Evolutionary conservation across 2,797 vertebrate genomes (phyloP).

Genomic region (Mus spretus): DNA sequence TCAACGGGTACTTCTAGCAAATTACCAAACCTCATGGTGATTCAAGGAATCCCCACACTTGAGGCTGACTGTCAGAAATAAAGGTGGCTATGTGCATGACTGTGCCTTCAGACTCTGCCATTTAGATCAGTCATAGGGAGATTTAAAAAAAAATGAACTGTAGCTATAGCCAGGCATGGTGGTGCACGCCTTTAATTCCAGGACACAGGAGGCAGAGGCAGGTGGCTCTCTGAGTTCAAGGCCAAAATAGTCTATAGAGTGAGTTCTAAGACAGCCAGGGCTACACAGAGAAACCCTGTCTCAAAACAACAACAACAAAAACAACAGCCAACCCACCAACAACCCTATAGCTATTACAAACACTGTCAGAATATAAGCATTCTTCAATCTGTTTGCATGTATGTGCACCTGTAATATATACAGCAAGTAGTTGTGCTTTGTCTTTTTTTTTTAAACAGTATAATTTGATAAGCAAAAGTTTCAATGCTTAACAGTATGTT

Average conservation of each 20-base stretch:
- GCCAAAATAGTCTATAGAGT: not conserved
- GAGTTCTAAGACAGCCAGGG: not conserved
- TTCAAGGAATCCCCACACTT: not conserved
- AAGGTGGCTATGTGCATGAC: not conserved
- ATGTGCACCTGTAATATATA: no score
- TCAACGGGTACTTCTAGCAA: not conserved
- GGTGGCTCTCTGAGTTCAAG: not conserved
- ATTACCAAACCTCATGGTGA: not conserved
- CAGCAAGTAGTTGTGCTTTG: not conserved
- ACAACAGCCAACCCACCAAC: not conserved
- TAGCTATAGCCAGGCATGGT: no score
- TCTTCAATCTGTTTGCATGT: not conserved
- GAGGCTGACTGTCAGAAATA: constrained; percentile 9
- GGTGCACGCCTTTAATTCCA: not conserved
- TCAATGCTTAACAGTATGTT: not conserved
- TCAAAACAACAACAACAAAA: not conserved
- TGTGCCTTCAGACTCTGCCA: not conserved
- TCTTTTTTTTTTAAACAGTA: not conserved
- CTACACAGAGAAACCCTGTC: not conserved
- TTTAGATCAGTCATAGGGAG: not conserved
- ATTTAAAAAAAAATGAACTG: not conserved
- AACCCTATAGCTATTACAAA: not conserved
- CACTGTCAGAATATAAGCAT: not conserved
- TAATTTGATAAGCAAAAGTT: constrained; percentile 52
- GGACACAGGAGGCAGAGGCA: not conserved